A percentile compares a stretch with the other conserved stretches of the same genome.
These are phyloP conservation scores for Deroplatys truncata DNA, from an alignment of 2,888 invertebrate genomes.

Conservation along the genomic window DNA sequence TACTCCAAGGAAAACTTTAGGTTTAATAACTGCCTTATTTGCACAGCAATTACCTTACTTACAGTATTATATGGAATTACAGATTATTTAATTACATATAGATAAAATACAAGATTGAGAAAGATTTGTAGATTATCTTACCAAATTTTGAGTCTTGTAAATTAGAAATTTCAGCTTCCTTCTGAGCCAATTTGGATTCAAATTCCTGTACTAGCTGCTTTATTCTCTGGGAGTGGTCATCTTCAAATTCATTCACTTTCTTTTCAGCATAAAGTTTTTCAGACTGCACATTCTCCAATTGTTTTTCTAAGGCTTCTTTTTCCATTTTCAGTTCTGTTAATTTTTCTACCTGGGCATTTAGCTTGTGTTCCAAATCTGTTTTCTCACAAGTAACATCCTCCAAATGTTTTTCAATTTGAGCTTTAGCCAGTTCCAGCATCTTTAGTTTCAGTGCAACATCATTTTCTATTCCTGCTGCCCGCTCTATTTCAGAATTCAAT, in stretches of 20 bases:
- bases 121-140: not conserved
- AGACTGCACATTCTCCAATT: not conserved
- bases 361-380: not conserved
- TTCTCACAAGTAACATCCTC: not conserved
- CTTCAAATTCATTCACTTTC: conserved; percentile 19
- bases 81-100: too few relatives aligned
- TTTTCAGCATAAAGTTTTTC: not conserved
- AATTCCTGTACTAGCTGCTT: conserved; percentile 23
- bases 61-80: too few relatives aligned
- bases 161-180: conserved; percentile 27
- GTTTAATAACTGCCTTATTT: too few relatives aligned
- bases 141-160: conserved; percentile 10
- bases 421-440: not conserved
- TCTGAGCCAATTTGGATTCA: conserved; percentile 25
- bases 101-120: too few relatives aligned
- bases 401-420: not conserved
- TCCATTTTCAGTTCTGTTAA: conserved; percentile 11
- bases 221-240: conserved; percentile 14
- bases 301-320: conserved; percentile 5
- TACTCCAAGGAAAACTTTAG: too few relatives aligned
- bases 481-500: not conserved
- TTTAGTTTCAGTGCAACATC: not conserved
- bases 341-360: not conserved
- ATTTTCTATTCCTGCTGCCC: not conserved
- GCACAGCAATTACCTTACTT: too few relatives aligned